Base-by-base conservation (phyloP, 2,888 invertebrate species). In the Melinaea marsaeus region DNA sequence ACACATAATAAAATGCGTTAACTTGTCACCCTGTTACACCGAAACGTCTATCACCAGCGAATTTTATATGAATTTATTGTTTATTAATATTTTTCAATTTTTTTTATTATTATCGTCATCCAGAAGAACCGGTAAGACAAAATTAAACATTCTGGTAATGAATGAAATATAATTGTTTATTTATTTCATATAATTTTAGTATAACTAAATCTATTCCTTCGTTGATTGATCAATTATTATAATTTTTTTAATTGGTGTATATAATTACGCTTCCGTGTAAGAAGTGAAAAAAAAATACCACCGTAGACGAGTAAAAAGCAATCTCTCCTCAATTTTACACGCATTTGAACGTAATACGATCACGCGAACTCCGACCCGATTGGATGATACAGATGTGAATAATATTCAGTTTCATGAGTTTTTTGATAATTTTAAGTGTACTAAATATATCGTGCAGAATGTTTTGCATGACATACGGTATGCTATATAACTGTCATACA, bases 301-400 rank as follows among this genome's bases (percentile, higher is more conserved):
- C 77, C 73, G 73, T 73, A 69, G 75, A 75, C 75, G 60, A 54
- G 13, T 75, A 75, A 72, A 75, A 81, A 79, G 84, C 86, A 88
- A 88, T 86, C 82, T 84, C 84, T 78, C 79, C 78, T 79, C 87
- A 88, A 88, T 88, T 88, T 88, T 82, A 87, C 88, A 87, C 87
- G 84, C 83, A 82, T 84, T 84, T 84, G 83, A 78, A 79, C 84
- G 81, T 85, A 86, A 88, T 76, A 72, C 79, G 80, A 85, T 85
- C 81, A 74, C 69, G 68, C 75, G 81, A 74, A 79, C 78, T 57
- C 67, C 70, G 69, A 67, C 71, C 64, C 65, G 68, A 70, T 72
- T 67, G 65, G 64, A 63, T 62, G 51, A 51, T 51, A 51, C 51
- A 51, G 51, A 51, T 32, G 51, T 51, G 32, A 11, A 32, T 7